These are phyloP conservation scores for Brenthis ino DNA, from an alignment of 2,888 invertebrate species.

Conservation along the genomic window DNA sequence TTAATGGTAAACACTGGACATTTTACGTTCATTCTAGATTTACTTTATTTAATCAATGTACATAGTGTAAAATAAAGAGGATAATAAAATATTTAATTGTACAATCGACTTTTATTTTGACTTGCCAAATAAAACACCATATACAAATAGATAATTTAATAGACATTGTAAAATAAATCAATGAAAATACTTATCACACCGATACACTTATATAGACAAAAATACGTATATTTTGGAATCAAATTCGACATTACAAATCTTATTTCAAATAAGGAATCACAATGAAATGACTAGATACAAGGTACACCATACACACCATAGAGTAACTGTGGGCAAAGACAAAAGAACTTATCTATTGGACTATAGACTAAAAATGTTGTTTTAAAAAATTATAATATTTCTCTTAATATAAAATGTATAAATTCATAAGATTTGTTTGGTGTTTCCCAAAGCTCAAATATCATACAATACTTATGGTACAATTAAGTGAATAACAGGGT, in stretches of 20 bases:
- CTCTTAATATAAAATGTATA: constrained; percentile 53
- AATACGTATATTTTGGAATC: constrained; percentile 75
- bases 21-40: constrained; percentile 21
- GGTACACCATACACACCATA: constrained; percentile 45
- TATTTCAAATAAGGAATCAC: constrained; percentile 55
- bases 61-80: constrained; percentile 34
- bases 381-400: constrained; percentile 32
- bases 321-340: constrained; percentile 48
- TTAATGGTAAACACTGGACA: constrained; percentile 36
- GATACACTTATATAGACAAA: constrained; percentile 74
- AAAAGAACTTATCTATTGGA: constrained; percentile 31
- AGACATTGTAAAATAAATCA: constrained; percentile 78
- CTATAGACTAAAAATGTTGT: constrained; percentile 29
- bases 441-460: constrained; percentile 64
- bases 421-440: constrained; percentile 75
- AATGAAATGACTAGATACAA: constrained; percentile 50
- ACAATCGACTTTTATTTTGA: constrained; percentile 48
- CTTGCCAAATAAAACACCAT: constrained; percentile 48
- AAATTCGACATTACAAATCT: constrained; percentile 66
- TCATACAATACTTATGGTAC: constrained; percentile 32
- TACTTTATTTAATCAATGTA: constrained; percentile 37
- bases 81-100: constrained; percentile 48
- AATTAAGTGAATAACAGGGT: constrained; percentile 9
- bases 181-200: constrained; percentile 67
- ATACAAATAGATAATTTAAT: constrained; percentile 79